A percentile compares a stretch with the other conserved stretches of the same genome.
Evolutionary conservation across 2,888 invertebrate species (phyloP).

Genomic region (Drosophila prolongata): DNA sequence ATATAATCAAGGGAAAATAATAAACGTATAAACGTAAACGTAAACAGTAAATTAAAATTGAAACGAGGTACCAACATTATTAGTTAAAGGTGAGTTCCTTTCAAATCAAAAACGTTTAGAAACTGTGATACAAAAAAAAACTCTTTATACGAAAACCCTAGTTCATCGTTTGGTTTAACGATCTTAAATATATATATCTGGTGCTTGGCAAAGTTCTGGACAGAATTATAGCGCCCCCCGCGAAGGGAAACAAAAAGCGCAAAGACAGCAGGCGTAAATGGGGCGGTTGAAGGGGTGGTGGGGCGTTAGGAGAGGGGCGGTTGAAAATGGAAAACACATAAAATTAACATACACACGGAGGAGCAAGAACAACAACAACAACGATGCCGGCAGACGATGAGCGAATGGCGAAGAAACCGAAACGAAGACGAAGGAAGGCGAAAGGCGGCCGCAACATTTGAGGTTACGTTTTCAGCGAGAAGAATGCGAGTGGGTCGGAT

Average conservation of each 20-base stretch:
- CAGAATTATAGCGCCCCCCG: constrained; percentile 27
- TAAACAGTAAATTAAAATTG: too few species aligned
- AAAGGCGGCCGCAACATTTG: constrained; percentile 61
- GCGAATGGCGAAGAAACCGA: constrained; percentile 37
- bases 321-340: constrained; percentile 52
- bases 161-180: neutral
- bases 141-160: neutral
- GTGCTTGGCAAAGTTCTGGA: constrained; percentile 16
- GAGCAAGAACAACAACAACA: constrained; percentile 34
- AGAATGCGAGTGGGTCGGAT: constrained; percentile 60
- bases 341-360: constrained; percentile 65
- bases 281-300: constrained; percentile 10
- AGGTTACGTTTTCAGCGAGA: constrained; percentile 75
- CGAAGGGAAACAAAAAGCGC: constrained; percentile 21
- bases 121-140: neutral
- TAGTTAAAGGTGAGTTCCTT: too few species aligned
- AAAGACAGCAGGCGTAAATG: constrained; percentile 14
- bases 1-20: too few species aligned
- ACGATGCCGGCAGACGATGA: constrained; percentile 43
- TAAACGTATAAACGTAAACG: too few species aligned
- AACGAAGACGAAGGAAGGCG: constrained; percentile 33
- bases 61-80: too few species aligned
- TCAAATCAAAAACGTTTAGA: too few species aligned
- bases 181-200: neutral
- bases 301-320: constrained; percentile 28